A percentile compares a stretch with the other conserved stretches of the same genome.
phyloP scores from a whole-genome alignment of 2,113 vertebrate genomes.

The Hippocampus comes region DNA sequence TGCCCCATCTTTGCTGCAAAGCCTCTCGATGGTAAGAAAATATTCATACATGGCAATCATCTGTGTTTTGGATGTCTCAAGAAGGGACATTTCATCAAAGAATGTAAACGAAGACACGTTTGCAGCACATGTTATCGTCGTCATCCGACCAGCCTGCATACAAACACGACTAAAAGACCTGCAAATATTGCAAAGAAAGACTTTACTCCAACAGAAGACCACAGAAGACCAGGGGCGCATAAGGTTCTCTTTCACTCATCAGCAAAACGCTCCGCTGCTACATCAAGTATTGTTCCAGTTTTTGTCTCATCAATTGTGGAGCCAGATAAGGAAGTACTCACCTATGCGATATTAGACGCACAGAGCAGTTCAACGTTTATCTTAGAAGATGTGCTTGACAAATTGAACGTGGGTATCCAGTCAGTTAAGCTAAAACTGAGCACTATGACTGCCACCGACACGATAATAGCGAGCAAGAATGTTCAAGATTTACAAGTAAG shows the following conservation, averaged over 20 bases:
- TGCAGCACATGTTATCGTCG: not conserved
- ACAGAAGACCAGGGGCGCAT: not conserved
- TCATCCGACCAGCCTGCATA: not conserved
- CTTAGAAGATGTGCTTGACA: conserved; percentile 9
- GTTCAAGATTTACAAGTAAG: conserved; percentile 8
- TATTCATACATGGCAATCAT: conserved; percentile 2
- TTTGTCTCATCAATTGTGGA: conserved; percentile 17
- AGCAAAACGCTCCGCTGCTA: not conserved
- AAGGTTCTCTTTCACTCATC: not conserved
- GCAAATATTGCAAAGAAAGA: not conserved
- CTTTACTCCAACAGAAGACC: not conserved
- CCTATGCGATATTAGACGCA: conserved; percentile 15
- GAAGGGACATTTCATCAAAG: conserved; percentile 4
- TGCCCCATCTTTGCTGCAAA: conserved; percentile 5
- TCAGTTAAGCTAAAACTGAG: conserved; percentile 18
- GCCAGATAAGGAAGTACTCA: conserved; percentile 15
- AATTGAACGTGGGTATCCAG: conserved; percentile 6
- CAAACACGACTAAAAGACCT: not conserved
- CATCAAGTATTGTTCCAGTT: conserved; percentile 18
- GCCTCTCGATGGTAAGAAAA: not conserved
- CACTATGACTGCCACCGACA: conserved; percentile 15
- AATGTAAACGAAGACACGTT: conserved; percentile 1
- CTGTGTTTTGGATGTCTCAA: conserved; percentile 6
- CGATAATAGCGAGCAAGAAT: conserved; percentile 9
- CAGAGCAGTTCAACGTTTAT: conserved; percentile 23